These are phyloP conservation scores for Paralvinella palmiformis DNA, from an alignment of 1,140 invertebrate species.

Conservation along the genomic window DNA sequence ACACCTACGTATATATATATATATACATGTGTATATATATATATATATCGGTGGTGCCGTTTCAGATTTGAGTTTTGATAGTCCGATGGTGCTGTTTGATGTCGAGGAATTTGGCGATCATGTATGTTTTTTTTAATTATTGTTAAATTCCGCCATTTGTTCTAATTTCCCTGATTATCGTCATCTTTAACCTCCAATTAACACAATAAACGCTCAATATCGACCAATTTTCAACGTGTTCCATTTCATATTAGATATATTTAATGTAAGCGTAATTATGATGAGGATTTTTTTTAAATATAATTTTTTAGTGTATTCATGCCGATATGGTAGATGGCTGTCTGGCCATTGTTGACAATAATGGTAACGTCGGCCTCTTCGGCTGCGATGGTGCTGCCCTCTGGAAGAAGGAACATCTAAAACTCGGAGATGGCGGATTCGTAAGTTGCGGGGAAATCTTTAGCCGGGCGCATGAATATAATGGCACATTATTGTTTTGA, in stretches of 20 bases:
- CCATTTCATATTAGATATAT: background rate
- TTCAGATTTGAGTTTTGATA: too few species aligned
- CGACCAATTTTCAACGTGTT: background rate
- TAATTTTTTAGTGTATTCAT: background rate
- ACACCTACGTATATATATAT: too few species aligned
- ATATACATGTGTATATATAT: too few species aligned
- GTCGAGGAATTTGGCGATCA: too few species aligned
- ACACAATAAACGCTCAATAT: background rate
- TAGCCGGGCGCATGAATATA: too few species aligned
- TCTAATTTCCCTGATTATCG: background rate
- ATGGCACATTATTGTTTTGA: too few species aligned
- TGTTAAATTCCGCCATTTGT: background rate
- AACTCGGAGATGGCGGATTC: conserved; percentile 1
- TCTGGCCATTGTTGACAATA: background rate
- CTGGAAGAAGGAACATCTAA: background rate
- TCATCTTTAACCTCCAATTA: background rate
- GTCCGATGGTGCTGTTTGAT: too few species aligned
- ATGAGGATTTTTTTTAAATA: background rate
- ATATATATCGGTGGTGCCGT: too few species aligned
- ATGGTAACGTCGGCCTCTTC: conserved; percentile 3
- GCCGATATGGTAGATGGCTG: background rate
- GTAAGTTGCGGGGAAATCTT: too few species aligned
- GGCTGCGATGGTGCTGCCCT: background rate
- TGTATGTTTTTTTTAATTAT: background rate
- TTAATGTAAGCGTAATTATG: background rate